These are phyloP conservation scores for Sula dactylatra DNA, from an alignment of 2,113 vertebrate species.

Conservation along the genomic window DNA sequence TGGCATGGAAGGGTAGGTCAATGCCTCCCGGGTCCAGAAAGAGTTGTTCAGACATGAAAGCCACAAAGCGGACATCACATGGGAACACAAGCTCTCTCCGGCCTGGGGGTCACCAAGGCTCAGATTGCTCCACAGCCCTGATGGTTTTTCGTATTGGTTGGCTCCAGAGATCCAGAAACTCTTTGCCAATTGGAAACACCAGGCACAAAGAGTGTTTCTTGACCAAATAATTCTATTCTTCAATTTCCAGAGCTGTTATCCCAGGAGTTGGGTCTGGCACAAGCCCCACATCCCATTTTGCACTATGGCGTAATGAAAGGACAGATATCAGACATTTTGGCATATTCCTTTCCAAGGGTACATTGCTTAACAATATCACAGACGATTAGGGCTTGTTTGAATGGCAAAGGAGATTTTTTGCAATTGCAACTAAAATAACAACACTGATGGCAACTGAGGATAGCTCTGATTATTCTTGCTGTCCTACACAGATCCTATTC, in stretches of 20 bases:
- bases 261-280: not conserved
- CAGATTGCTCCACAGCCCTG: not conserved
- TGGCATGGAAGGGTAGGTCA: not conserved
- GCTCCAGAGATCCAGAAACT: not conserved
- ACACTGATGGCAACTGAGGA: not conserved
- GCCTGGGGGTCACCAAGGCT: not conserved
- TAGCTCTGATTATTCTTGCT: not conserved
- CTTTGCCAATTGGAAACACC: not conserved
- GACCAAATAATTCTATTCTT: not conserved
- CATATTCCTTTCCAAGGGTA: not conserved
- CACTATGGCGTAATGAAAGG: not conserved
- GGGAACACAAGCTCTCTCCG: not conserved
- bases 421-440: not conserved
- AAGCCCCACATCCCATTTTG: not conserved
- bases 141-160: not conserved
- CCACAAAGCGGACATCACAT: not conserved
- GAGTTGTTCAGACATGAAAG: not conserved
- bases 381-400: not conserved
- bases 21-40: not conserved
- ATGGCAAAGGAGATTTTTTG: not conserved
- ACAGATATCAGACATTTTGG: not conserved
- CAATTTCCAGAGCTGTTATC: not conserved
- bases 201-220: not conserved
- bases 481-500: not conserved
- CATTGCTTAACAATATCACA: not conserved